A percentile compares a stretch with the other conserved stretches of the same genome.
Conservation (phyloP, 2,888 invertebrate genomes). For the Cenopis cana region DNA sequence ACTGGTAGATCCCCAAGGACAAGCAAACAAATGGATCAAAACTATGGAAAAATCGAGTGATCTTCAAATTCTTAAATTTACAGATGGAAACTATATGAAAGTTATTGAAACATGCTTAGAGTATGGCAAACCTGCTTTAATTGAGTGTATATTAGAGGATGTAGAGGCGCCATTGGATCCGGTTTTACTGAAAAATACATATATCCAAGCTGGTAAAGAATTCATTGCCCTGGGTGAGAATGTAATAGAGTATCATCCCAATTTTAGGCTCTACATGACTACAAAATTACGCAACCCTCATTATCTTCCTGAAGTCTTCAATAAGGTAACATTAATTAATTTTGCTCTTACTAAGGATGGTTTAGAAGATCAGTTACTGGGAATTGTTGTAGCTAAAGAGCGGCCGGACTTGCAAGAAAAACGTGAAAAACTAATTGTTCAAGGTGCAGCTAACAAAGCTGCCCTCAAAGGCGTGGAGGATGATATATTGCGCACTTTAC, state of each 20-base stretch:
- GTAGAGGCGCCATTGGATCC: constrained; percentile 92
- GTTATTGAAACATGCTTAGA: constrained; percentile 90
- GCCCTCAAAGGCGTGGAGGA: constrained; percentile 94
- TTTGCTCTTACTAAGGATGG: constrained; percentile 93
- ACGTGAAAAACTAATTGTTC: constrained; percentile 90
- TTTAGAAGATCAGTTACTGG: constrained; percentile 92
- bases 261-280: constrained; percentile 92
- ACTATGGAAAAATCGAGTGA: constrained; percentile 91
- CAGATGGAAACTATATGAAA: constrained; percentile 91
- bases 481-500: constrained; percentile 93
- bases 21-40: constrained; percentile 94
- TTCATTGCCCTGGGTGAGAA: constrained; percentile 92
- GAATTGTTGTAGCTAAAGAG: constrained; percentile 94
- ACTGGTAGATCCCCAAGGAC: constrained; percentile 93
- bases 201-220: constrained; percentile 89
- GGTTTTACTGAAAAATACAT: constrained; percentile 89
- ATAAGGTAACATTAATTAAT: constrained; percentile 93
- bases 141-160: constrained; percentile 92
- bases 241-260: constrained; percentile 89
- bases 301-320: constrained; percentile 93
- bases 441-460: constrained; percentile 92
- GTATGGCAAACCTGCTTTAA: constrained; percentile 90
- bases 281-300: constrained; percentile 94
- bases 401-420: constrained; percentile 93
- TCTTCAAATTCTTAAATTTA: constrained; percentile 89